Conservation (phyloP, 2,888 invertebrate genomes). For the Tetragnatha montana region DNA sequence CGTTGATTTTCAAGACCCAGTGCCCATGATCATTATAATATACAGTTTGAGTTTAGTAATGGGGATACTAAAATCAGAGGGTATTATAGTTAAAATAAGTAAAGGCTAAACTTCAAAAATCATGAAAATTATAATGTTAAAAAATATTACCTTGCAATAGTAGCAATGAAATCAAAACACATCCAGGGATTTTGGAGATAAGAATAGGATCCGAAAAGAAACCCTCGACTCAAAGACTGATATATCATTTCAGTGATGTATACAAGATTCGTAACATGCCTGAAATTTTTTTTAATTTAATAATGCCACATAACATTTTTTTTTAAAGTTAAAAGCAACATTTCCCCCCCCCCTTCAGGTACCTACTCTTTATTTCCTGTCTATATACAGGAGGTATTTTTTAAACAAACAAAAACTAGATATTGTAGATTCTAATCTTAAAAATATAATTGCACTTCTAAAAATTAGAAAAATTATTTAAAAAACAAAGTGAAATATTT, state of each 20-base stretch:
- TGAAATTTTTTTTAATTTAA: neutral
- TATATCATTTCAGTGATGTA: constrained; percentile 46
- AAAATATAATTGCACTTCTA: neutral
- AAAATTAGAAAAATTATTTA: too few relatives aligned
- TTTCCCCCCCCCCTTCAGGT: neutral
- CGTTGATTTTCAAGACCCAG: too few relatives aligned
- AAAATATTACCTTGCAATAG: constrained; percentile 47
- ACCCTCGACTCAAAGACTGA: constrained; percentile 55
- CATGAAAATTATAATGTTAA: neutral
- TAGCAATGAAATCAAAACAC: constrained; percentile 62
- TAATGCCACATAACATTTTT: neutral
- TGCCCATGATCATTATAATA: too few relatives aligned
- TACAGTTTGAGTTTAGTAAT: too few relatives aligned
- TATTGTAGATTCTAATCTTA: neutral
- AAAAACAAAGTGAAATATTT: too few relatives aligned
- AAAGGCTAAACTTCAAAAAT: neutral
- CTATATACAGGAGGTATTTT: neutral
- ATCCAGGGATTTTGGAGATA: constrained; percentile 60
- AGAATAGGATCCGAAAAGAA: constrained; percentile 52
- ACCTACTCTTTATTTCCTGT: neutral
- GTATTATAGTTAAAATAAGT: too few relatives aligned
- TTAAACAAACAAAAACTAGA: neutral
- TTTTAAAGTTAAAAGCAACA: neutral
- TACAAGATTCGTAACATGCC: constrained; percentile 48
- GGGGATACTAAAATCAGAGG: too few relatives aligned